Conservation (phyloP, 2,888 invertebrate species). For the Amphipoea lucens region DNA sequence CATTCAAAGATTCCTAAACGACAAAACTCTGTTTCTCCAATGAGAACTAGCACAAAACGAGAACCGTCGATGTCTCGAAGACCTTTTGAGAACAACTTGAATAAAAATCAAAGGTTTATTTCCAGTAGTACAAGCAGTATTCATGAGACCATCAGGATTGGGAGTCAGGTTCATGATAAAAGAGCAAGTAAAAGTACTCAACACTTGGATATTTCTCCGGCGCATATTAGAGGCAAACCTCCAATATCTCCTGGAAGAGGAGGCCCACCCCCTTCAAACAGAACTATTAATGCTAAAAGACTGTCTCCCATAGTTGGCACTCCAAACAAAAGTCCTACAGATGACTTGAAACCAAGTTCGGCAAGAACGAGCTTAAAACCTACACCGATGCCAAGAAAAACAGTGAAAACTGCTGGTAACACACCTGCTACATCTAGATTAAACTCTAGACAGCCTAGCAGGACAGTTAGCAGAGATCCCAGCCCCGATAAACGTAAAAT, state of each 20-base stretch:
- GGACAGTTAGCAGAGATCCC: slow-evolving; percentile 82
- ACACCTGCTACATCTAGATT: slow-evolving; percentile 85
- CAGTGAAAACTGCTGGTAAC: slow-evolving; percentile 80
- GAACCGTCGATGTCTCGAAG: slow-evolving; percentile 73
- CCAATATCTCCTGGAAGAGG: slow-evolving; percentile 87
- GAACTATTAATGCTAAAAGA: slow-evolving; percentile 84
- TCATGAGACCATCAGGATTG: slow-evolving; percentile 85
- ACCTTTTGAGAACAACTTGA: slow-evolving; percentile 77
- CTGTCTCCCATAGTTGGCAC: slow-evolving; percentile 89
- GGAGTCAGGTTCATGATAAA: slow-evolving; percentile 84
- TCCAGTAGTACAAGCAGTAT: slow-evolving; percentile 89
- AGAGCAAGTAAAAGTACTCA: slow-evolving; percentile 85
- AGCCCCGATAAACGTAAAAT: slow-evolving; percentile 85
- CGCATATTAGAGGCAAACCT: slow-evolving; percentile 86
- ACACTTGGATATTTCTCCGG: slow-evolving; percentile 80
- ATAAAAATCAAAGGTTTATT: slow-evolving; percentile 83
- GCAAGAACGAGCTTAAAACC: slow-evolving; percentile 80
- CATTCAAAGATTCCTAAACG: slow-evolving; percentile 88
- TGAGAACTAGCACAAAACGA: slow-evolving; percentile 71
- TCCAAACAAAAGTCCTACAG: slow-evolving; percentile 87
- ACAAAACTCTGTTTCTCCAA: slow-evolving; percentile 86
- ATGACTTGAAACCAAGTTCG: slow-evolving; percentile 80
- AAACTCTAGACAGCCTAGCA: slow-evolving; percentile 85
- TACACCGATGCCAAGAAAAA: slow-evolving; percentile 76
- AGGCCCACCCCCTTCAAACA: slow-evolving; percentile 88